A percentile compares a stretch with the other conserved stretches of the same genome.
phyloP scores from a whole-genome alignment of 2,797 vertebrate species.

The Sebastes matsubarae region DNA sequence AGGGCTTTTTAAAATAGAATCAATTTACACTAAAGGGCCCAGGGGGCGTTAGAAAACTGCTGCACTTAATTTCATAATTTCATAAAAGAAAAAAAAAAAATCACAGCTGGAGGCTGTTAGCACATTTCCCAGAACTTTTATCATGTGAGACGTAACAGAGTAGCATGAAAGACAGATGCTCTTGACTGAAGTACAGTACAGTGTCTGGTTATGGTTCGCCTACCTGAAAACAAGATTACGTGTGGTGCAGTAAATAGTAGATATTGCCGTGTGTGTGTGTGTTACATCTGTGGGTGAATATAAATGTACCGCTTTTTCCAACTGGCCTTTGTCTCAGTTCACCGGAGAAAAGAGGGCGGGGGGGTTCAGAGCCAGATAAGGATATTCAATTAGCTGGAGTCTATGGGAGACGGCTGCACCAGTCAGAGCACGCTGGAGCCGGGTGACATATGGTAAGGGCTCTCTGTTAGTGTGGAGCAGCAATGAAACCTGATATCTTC shows the following conservation, averaged over 20 bases:
- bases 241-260: constrained; percentile 7
- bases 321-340: constrained; percentile 55
- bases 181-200: constrained; percentile 35
- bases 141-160: constrained; percentile 55
- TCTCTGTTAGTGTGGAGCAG: constrained; percentile 40
- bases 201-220: constrained; percentile 33
- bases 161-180: constrained; percentile 16
- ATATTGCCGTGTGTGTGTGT: constrained; percentile 1
- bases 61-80: constrained; percentile 73
- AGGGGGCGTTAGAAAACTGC: constrained; percentile 69
- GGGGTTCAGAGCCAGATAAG: constrained; percentile 66
- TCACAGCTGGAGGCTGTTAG: constrained; percentile 51
- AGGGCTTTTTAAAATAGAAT: constrained; percentile 68
- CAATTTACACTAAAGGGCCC: constrained; percentile 77
- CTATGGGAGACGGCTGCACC: constrained; percentile 36
- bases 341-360: constrained; percentile 30
- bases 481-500: constrained; percentile 56
- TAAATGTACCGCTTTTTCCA: constrained; percentile 53
- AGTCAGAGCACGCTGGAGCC: constrained; percentile 40
- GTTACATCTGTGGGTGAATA: constrained; percentile 44
- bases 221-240: constrained; percentile 33
- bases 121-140: constrained; percentile 68
- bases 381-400: constrained; percentile 73
- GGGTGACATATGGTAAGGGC: constrained; percentile 55
- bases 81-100: constrained; percentile 29